phyloP scores from a whole-genome alignment of 1,140 invertebrate genomes.

The Eriocheir sinensis region DNA sequence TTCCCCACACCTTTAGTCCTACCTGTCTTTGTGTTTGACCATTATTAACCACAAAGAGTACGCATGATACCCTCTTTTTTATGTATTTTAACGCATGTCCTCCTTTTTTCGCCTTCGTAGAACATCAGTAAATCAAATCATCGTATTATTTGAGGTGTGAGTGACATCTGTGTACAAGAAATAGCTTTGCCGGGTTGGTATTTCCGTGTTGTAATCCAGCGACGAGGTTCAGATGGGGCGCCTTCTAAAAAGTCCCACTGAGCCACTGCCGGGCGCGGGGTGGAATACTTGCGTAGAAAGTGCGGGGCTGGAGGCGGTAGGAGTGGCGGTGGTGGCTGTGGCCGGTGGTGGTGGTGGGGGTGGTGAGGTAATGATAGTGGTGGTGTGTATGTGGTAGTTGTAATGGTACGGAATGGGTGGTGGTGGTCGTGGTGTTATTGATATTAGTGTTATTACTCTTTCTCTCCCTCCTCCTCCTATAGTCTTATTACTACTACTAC shows the following conservation, averaged over 20 bases:
- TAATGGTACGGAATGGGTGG: background rate
- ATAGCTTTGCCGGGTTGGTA: too few species aligned
- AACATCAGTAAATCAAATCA: too few species aligned
- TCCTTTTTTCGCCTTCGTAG: too few species aligned
- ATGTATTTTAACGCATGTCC: too few species aligned
- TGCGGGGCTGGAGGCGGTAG: background rate
- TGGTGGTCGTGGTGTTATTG: background rate
- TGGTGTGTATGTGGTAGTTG: background rate
- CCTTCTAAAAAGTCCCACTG: background rate
- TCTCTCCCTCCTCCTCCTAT: too few species aligned
- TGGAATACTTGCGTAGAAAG: conserved; percentile 6
- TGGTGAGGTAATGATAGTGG: conserved; percentile 14
- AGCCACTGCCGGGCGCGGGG: background rate
- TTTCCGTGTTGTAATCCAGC: background rate
- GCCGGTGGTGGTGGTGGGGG: background rate
- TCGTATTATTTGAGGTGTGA: background rate
- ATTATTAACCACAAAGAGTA: too few species aligned
- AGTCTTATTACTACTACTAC: too few species aligned
- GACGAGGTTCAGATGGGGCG: background rate
- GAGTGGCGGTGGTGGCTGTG: background rate
- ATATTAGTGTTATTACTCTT: too few species aligned
- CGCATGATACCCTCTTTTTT: background rate
- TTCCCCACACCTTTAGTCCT: too few species aligned
- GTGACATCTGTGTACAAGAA: too few species aligned
- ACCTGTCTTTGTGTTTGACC: too few species aligned